phyloP scores from a whole-genome alignment of 1,140 invertebrate genomes.

The Planococcus citri region DNA sequence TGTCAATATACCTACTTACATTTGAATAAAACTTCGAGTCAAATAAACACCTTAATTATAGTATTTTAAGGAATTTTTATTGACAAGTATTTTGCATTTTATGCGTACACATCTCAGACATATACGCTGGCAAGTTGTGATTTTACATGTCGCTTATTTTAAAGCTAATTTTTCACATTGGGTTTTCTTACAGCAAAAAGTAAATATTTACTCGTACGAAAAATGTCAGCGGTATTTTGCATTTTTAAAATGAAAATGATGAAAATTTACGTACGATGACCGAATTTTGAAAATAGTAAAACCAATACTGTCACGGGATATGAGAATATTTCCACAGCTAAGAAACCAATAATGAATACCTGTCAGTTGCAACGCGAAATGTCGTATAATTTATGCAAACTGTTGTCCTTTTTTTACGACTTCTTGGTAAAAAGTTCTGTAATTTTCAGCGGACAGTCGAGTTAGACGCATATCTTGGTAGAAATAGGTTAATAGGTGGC shows the following conservation, averaged over 20 bases:
- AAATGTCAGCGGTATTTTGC: neutral
- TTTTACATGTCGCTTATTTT: no score
- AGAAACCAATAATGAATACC: conserved; percentile 10
- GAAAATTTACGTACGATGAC: neutral
- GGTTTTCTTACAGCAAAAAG: neutral
- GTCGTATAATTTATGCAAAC: conserved; percentile 14
- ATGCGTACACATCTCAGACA: neutral
- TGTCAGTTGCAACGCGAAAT: conserved; percentile 10
- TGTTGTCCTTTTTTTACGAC: neutral
- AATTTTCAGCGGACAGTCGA: no score
- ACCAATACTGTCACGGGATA: neutral
- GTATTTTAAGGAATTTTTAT: neutral
- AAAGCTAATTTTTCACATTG: neutral
- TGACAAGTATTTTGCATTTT: neutral
- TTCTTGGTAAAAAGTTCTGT: no score
- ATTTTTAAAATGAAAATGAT: neutral
- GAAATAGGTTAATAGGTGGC: no score
- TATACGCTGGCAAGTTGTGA: no score
- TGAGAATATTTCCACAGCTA: neutral
- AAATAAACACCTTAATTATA: neutral
- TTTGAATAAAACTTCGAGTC: neutral
- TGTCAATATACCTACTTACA: conserved; percentile 7
- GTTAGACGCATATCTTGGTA: no score
- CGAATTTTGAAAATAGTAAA: neutral
- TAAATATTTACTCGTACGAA: neutral